Conservation (phyloP, 2,113 vertebrate species). For the Cyphomyrus discorhynchus region DNA sequence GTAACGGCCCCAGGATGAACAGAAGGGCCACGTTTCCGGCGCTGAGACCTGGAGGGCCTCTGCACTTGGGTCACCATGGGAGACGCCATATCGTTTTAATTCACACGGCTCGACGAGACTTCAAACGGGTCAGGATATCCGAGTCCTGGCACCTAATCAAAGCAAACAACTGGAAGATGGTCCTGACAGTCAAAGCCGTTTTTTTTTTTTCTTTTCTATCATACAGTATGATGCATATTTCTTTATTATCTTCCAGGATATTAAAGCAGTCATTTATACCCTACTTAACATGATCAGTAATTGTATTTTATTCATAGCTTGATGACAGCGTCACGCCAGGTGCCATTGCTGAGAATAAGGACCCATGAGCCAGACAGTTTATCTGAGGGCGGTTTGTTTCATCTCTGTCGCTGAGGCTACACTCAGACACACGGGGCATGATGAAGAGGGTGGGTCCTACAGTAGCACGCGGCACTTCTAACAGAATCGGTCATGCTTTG, state of each 20-base stretch:
- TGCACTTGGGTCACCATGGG: slow-evolving; percentile 36
- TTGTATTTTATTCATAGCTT: slow-evolving; percentile 50
- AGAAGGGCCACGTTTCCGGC: background rate
- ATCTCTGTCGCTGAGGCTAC: slow-evolving; percentile 21
- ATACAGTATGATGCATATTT: slow-evolving; percentile 46
- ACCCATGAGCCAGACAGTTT: slow-evolving; percentile 26
- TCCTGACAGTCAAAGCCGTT: slow-evolving; percentile 46
- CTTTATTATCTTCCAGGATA: slow-evolving; percentile 56
- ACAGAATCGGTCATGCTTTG: slow-evolving; percentile 39
- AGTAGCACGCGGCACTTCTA: slow-evolving; percentile 36
- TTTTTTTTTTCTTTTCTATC: slow-evolving; percentile 41
- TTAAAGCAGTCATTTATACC: slow-evolving; percentile 46
- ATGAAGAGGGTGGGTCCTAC: slow-evolving; percentile 26
- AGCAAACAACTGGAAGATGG: slow-evolving; percentile 55
- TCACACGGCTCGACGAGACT: slow-evolving; percentile 52
- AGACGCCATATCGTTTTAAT: slow-evolving; percentile 56
- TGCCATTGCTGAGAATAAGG: slow-evolving; percentile 44
- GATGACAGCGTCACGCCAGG: slow-evolving; percentile 39
- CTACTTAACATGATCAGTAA: slow-evolving; percentile 56
- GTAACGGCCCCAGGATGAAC: background rate
- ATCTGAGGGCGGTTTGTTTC: slow-evolving; percentile 26
- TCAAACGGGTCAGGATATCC: slow-evolving; percentile 50
- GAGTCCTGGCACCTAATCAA: slow-evolving; percentile 59
- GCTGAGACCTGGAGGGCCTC: background rate
- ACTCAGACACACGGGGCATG: slow-evolving; percentile 30